Percentiles rank a stretch among this genome's conserved stretches.
These are phyloP conservation scores for Lysandra coridon DNA, from an alignment of 2,888 invertebrate genomes.

Conservation along the genomic window DNA sequence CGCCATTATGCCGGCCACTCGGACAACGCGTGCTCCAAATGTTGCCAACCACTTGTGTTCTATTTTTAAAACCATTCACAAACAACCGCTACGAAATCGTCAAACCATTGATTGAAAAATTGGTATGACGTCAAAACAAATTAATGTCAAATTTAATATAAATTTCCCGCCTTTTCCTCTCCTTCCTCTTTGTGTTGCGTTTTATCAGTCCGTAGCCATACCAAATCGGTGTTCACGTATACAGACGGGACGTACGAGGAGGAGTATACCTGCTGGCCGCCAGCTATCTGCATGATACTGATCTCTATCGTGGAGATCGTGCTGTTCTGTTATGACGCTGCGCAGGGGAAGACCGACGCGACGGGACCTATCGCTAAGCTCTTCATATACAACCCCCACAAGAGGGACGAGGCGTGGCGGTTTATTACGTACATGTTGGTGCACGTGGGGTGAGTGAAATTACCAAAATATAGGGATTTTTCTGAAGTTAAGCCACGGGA, in stretches of 20 bases:
- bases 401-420: conserved; percentile 94
- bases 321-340: conserved; percentile 82
- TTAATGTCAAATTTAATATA: conserved; percentile 26
- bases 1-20: conserved; percentile 52
- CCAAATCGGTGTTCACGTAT: conserved; percentile 68
- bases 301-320: conserved; percentile 93
- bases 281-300: conserved; percentile 94
- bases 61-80: conserved; percentile 19
- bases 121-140: neutral
- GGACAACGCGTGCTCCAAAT: conserved; percentile 57
- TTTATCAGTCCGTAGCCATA: conserved; percentile 54
- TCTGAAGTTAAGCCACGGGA: neutral
- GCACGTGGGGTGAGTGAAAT: conserved; percentile 89
- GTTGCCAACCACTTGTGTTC: conserved; percentile 38
- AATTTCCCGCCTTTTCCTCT: conserved; percentile 31
- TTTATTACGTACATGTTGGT: conserved; percentile 97
- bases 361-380: conserved; percentile 89
- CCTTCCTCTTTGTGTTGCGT: conserved; percentile 56
- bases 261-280: conserved; percentile 96
- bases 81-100: neutral
- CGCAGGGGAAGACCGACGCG: conserved; percentile 67
- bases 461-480: neutral
- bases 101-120: neutral
- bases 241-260: conserved; percentile 91
- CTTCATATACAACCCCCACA: conserved; percentile 93